These are phyloP conservation scores for Athalia circularis DNA, from an alignment of 2,888 invertebrate genomes.

Conservation along the genomic window DNA sequence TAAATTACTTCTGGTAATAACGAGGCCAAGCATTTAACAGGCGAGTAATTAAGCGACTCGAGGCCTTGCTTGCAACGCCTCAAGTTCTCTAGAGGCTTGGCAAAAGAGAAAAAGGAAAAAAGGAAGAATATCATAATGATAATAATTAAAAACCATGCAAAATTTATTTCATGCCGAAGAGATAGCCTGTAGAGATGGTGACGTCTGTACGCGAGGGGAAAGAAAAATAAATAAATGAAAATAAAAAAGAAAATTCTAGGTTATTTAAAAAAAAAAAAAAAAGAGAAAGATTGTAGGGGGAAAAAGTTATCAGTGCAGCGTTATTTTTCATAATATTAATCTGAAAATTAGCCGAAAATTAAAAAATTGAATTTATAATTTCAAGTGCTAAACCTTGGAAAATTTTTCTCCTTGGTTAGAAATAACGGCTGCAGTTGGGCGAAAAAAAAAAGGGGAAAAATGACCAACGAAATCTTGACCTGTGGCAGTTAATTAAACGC, in stretches of 20 bases:
- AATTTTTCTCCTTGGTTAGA: background rate
- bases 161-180: too few species aligned
- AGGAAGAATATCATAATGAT: too few species aligned
- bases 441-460: conserved; percentile 18
- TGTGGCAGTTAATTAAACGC: too few species aligned
- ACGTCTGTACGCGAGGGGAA: too few species aligned
- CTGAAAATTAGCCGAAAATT: background rate
- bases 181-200: too few species aligned
- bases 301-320: background rate
- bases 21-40: conserved; percentile 41
- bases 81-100: conserved; percentile 31
- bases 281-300: background rate
- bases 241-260: too few species aligned
- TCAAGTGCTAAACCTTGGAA: background rate
- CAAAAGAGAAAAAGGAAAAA: conserved; percentile 14
- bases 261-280: background rate
- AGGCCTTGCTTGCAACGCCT: conserved; percentile 22
- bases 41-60: conserved; percentile 42
- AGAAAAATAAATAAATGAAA: too few species aligned
- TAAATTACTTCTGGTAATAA: conserved; percentile 41
- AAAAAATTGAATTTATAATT: conserved; percentile 17
- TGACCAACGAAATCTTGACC: too few species aligned
- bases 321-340: too few species aligned
- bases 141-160: too few species aligned
- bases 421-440: conserved; percentile 9